Conservation (phyloP, 2,888 invertebrate species). For the Anthoptus insignis region DNA sequence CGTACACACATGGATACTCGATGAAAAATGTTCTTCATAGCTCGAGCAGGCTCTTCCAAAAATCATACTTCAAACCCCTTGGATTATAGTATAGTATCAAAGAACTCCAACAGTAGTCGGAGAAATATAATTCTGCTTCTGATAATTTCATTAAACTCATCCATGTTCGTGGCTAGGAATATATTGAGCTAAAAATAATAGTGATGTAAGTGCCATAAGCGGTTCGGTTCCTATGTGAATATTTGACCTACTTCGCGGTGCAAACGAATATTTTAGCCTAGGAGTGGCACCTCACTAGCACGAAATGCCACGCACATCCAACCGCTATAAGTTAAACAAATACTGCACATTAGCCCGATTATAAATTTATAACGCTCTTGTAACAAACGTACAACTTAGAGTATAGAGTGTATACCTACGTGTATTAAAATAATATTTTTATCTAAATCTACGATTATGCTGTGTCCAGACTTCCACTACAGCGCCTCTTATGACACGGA, state of each 20-base stretch:
- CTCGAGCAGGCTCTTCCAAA: slow-evolving; percentile 23
- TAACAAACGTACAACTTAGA: too few relatives aligned
- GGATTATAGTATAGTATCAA: too few relatives aligned
- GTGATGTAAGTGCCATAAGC: slow-evolving; percentile 16
- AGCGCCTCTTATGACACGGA: too few relatives aligned
- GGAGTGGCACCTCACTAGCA: slow-evolving; percentile 71
- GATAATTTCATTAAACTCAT: too few relatives aligned
- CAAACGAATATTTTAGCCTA: slow-evolving; percentile 71
- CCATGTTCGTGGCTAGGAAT: slow-evolving; percentile 17
- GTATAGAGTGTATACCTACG: too few relatives aligned
- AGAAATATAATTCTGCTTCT: too few relatives aligned
- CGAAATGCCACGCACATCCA: slow-evolving; percentile 55
- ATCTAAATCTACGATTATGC: too few relatives aligned
- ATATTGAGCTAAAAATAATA: slow-evolving; percentile 11
- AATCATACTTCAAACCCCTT: slow-evolving; percentile 14
- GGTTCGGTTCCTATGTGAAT: slow-evolving; percentile 31
- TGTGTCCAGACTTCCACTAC: too few relatives aligned
- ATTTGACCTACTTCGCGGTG: slow-evolving; percentile 70
- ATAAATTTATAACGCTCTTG: slow-evolving; percentile 15
- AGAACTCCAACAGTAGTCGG: too few relatives aligned
- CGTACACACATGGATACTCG: too few relatives aligned
- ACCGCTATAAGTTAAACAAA: slow-evolving; percentile 22
- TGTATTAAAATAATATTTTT: too few relatives aligned
- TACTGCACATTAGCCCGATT: slow-evolving; percentile 23
- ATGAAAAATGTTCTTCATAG: too few relatives aligned